Conservation (phyloP, 2,888 invertebrate species). For the Limnephilus lunatus region DNA sequence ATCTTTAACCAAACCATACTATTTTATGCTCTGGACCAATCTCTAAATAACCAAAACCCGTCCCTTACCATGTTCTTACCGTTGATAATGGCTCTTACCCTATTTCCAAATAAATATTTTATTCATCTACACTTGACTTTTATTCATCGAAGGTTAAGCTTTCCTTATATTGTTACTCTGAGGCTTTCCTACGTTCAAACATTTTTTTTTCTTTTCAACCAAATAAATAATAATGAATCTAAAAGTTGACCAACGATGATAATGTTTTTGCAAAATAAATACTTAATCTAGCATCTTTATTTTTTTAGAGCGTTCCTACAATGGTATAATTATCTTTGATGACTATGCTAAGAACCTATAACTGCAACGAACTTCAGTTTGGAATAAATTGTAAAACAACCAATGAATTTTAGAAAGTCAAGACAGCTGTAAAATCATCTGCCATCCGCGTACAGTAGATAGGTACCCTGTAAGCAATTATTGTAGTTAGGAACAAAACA, state of each 20-base stretch:
- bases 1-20: no score
- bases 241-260: no score
- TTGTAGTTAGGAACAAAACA: background rate
- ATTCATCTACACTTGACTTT: background rate
- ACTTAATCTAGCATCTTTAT: no score
- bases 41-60: no score
- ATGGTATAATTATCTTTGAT: background rate
- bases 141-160: background rate
- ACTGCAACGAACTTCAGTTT: background rate
- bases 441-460: background rate
- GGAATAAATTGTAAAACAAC: background rate
- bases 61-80: no score
- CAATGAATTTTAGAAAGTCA: background rate
- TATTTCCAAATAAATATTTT: background rate
- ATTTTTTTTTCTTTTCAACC: no score
- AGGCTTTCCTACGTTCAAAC: background rate
- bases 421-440: background rate
- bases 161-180: no score
- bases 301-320: no score
- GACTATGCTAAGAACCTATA: background rate
- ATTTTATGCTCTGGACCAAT: no score
- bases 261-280: no score
- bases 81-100: no score
- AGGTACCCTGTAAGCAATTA: background rate
- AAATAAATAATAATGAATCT: no score